These are phyloP conservation scores for Oryzias javanicus DNA, from an alignment of 2,113 vertebrate genomes.

Conservation along the genomic window DNA sequence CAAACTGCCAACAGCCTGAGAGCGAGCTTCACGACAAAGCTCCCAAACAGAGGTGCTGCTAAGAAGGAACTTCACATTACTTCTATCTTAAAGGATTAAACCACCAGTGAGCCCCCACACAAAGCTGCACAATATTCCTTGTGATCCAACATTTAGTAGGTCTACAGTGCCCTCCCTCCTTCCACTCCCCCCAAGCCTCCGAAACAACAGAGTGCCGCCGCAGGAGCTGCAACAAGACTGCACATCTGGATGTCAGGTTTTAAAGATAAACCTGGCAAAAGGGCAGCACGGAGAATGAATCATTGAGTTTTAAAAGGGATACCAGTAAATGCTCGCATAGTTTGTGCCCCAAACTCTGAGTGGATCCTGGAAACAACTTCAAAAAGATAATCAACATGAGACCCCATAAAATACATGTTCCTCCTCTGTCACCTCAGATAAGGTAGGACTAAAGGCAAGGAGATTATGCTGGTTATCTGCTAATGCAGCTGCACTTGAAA, in stretches of 20 bases:
- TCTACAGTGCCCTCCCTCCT: constrained; percentile 46
- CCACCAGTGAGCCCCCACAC: constrained; percentile 50
- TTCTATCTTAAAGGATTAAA: constrained; percentile 40
- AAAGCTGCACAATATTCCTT: constrained; percentile 42
- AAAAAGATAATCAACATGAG: constrained; percentile 54
- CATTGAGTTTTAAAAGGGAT: constrained; percentile 45
- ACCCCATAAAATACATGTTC: constrained; percentile 46
- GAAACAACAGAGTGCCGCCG: constrained; percentile 39
- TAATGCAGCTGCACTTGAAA: constrained; percentile 51
- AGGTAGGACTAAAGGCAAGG: constrained; percentile 41
- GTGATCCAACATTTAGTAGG: constrained; percentile 44
- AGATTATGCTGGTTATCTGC: constrained; percentile 52
- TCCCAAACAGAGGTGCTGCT: constrained; percentile 64
- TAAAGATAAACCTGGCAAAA: constrained; percentile 52
- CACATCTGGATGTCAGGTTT: constrained; percentile 69
- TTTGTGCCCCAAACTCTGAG: constrained; percentile 21
- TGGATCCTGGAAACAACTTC: constrained; percentile 52
- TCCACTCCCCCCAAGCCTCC: constrained; percentile 22
- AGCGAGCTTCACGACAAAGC: constrained; percentile 73
- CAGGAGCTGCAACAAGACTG: constrained; percentile 40
- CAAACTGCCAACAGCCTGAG: constrained; percentile 85
- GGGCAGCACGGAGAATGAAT: constrained; percentile 52
- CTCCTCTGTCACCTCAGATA: constrained; percentile 40
- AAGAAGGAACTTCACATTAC: constrained; percentile 36
- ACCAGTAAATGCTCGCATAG: constrained; percentile 23